Conservation (phyloP, 1,140 invertebrate species). For the Daktulosphaira vitifoliae region DNA sequence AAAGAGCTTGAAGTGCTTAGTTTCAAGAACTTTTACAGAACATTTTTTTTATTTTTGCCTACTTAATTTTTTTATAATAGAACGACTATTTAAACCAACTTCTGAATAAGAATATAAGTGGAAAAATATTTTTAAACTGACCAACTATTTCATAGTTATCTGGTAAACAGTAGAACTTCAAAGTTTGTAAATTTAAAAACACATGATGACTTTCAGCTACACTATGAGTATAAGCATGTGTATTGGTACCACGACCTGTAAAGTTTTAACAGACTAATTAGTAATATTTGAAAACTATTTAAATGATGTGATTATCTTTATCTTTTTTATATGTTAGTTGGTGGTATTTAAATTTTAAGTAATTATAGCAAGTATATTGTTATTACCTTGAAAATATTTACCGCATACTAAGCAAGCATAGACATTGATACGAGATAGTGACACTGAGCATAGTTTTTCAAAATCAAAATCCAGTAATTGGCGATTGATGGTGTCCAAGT, state of each 20-base stretch:
- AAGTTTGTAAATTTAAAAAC: constrained; percentile 91
- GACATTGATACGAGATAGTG: constrained; percentile 95
- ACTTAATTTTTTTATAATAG: no score
- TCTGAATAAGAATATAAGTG: no score
- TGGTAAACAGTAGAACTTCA: constrained; percentile 98
- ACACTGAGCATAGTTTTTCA: constrained; percentile 98
- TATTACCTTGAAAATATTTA: constrained; percentile 89
- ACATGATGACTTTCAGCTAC: constrained; percentile 96
- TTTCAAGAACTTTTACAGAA: no score
- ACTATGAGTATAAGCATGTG: constrained; percentile 97
- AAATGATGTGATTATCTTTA: constrained; percentile 10
- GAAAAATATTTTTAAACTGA: constrained; percentile 44
- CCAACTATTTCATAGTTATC: constrained; percentile 99
- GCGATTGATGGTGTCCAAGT: constrained; percentile 92
- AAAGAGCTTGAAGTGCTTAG: no score
- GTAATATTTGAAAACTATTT: constrained; percentile 37
- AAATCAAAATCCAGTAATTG: constrained; percentile 99
- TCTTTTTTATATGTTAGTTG: not conserved
- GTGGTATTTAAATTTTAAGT: no score
- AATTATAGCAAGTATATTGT: not conserved
- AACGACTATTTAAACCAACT: no score
- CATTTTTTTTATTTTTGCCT: no score
- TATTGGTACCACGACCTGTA: constrained; percentile 89
- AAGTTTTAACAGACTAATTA: no score
- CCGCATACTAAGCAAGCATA: constrained; percentile 99